Evolutionary conservation across 1,140 invertebrate species (phyloP), one percentile per base, ranked within the genome.

Genomic region (Drosophila truncata): DNA sequence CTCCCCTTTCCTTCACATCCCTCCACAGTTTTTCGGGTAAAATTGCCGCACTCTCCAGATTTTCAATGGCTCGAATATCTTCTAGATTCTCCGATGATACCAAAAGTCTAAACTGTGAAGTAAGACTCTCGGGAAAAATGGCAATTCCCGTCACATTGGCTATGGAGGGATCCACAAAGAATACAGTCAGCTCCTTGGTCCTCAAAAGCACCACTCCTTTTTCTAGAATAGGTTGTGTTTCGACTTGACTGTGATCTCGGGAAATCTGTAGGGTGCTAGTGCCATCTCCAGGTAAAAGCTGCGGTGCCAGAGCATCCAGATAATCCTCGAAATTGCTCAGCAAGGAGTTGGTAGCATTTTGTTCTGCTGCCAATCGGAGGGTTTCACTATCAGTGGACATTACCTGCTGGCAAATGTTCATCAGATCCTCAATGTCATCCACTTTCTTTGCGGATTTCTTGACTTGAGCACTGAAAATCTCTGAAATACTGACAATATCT

Each of bases 161-260:
- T 29, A 86, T 77, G 4, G 13, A 5, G 8, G 91, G 91, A 72
- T 92, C 90, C 33, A 92, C 78, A 70, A 87, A 91, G 63, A 92
- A 92, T 1, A 92, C 91, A 35, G 78, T 92, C 0, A 92, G 67
- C 44, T 92, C 83, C 29, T 49, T 47, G 11, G 73, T 80, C 9
- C 78, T 69, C 18, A 91, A 41, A 3, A 80, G 73, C 6, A 72
- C 62, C 3, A 92, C 82, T 14, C 91, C 91, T 14, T 71, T n/a
- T 0, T 81, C 33, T 0, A 66, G 44, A 20, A 65, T 66, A 7
- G 63, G 57, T 0, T 79, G 23, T 1, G 33, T 55, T 11, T 55
- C 52, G 9, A 55, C 52, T 25, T 37, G 3, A 20, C 29, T 25
- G 82, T 63, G 11, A 92, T 69, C 9, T 20, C 33, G 6, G 18